Conservation (phyloP, 2,113 vertebrate genomes). For the Chaenogobius annularis region DNA sequence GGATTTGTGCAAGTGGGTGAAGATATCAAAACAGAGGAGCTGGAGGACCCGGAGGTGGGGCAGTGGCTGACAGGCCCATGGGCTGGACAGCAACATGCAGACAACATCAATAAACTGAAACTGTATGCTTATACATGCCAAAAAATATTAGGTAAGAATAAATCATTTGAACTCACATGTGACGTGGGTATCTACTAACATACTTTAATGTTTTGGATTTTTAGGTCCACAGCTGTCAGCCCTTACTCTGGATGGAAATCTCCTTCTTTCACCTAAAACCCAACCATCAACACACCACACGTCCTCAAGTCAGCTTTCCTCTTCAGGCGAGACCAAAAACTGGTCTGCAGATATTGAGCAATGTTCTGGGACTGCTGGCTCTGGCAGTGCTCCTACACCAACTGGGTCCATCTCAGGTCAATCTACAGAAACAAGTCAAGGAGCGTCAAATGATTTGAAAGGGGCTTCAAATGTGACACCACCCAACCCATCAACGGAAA, state of each 20-base stretch:
- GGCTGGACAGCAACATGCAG: conserved; percentile 84
- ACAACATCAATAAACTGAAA: conserved; percentile 93
- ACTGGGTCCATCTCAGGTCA: conserved; percentile 61
- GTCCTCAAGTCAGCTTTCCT: conserved; percentile 67
- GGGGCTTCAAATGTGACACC: conserved; percentile 69
- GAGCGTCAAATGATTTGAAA: conserved; percentile 75
- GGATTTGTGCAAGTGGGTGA: conserved; percentile 89
- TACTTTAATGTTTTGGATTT: background rate
- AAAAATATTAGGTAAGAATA: conserved; percentile 86
- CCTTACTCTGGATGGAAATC: conserved; percentile 88
- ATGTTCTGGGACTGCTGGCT: conserved; percentile 60
- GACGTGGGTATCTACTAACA: background rate
- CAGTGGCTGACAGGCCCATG: conserved; percentile 90
- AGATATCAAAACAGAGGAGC: conserved; percentile 76
- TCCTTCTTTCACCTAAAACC: conserved; percentile 86
- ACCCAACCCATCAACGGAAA: conserved; percentile 66
- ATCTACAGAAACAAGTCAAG: conserved; percentile 74
- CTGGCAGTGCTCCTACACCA: conserved; percentile 70
- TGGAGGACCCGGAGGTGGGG: conserved; percentile 84
- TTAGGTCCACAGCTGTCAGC: conserved; percentile 91
- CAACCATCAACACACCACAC: conserved; percentile 67
- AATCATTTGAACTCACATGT: background rate
- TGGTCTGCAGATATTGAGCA: conserved; percentile 72
- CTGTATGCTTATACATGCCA: conserved; percentile 92
- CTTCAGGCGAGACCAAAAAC: conserved; percentile 53